These are phyloP conservation scores for Romanogobio albipinnatus DNA, from an alignment of 2,113 vertebrate genomes.

Conservation along the genomic window DNA sequence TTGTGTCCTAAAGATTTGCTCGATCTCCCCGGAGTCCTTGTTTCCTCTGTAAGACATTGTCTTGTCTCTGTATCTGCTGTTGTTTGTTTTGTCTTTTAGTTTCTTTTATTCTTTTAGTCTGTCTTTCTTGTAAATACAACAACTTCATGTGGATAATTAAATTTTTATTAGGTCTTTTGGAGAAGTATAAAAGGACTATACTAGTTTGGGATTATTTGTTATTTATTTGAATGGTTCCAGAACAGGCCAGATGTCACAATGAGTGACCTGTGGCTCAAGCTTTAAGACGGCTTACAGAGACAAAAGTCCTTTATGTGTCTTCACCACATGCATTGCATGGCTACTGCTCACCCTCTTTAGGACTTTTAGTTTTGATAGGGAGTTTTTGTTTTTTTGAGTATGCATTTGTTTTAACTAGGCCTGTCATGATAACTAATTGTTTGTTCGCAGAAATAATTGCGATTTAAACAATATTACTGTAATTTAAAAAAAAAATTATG, in stretches of 20 bases:
- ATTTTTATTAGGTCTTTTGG: conserved; percentile 18
- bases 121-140: background rate
- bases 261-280: background rate
- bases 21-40: background rate
- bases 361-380: background rate
- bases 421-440: no score
- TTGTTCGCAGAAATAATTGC: no score
- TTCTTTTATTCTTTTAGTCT: no score
- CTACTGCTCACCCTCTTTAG: background rate
- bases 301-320: conserved; percentile 9
- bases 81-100: conserved; percentile 7
- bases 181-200: background rate
- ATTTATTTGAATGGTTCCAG: conserved; percentile 36
- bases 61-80: background rate
- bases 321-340: background rate
- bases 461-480: no score
- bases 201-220: conserved; percentile 6
- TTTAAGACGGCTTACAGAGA: conserved; percentile 11
- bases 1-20: conserved; percentile 6
- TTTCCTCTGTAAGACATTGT: conserved; percentile 12
- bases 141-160: conserved; percentile 4
- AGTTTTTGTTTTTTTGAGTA: background rate
- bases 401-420: background rate
- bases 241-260: conserved; percentile 1
- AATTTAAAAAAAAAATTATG: no score